Percentiles rank a stretch among this genome's conserved stretches.
These are phyloP conservation scores for Megalonaias nervosa DNA, from an alignment of 1,140 invertebrate genomes.

Conservation along the genomic window DNA sequence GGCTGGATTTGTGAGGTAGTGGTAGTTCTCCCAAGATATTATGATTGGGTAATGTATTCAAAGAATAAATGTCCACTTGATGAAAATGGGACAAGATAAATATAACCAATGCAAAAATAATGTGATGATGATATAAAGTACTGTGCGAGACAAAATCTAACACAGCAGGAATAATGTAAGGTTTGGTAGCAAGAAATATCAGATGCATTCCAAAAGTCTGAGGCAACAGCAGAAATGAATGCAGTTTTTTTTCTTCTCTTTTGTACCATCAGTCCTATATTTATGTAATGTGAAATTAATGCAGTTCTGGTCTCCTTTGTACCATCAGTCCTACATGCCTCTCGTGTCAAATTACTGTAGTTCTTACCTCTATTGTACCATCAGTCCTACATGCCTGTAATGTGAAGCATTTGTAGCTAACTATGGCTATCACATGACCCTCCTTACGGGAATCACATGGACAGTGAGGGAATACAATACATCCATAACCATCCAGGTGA, in stretches of 20 bases:
- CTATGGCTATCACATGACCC: constrained; percentile 88
- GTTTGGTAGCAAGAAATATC: no score
- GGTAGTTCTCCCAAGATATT: no score
- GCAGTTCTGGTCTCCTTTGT: background rate
- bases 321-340: background rate
- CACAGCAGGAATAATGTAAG: no score
- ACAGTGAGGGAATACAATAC: constrained; percentile 95
- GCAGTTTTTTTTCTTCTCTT: no score
- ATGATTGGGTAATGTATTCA: no score
- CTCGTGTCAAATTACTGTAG: background rate
- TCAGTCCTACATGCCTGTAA: constrained; percentile 91
- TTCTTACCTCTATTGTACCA: constrained; percentile 83
- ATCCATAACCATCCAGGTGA: constrained; percentile 90
- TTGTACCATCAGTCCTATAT: background rate
- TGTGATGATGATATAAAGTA: no score
- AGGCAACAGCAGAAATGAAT: background rate
- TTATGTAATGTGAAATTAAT: background rate
- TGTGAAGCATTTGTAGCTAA: constrained; percentile 84
- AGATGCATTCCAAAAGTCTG: background rate
- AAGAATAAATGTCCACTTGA: no score
- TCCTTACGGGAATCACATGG: constrained; percentile 94
- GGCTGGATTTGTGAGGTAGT: no score
- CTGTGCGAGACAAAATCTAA: no score
- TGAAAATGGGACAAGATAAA: no score
- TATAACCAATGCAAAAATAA: no score